phyloP scores from a whole-genome alignment of 2,113 vertebrate species.

The Rafetus swinhoei region DNA sequence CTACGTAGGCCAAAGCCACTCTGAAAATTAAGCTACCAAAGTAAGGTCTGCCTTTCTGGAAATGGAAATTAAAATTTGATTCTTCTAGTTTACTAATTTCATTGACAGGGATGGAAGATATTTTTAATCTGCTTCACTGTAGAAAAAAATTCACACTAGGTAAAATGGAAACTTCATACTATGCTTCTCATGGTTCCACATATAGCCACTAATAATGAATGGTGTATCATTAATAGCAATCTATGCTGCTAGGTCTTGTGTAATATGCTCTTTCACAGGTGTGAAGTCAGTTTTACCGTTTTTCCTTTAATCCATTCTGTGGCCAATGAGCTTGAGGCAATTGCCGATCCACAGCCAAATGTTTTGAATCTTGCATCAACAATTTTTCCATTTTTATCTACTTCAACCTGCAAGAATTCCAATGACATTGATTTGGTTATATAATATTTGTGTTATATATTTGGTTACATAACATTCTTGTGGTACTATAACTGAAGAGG shows the following conservation, averaged over 20 bases:
- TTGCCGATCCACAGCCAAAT: conserved; percentile 94
- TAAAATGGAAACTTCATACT: not conserved
- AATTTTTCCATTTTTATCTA: conserved; percentile 89
- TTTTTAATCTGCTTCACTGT: not conserved
- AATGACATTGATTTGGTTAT: fast-evolving
- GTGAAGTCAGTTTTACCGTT: conserved; percentile 82
- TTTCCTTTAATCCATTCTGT: conserved; percentile 98
- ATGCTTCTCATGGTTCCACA: fast-evolving
- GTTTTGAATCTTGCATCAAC: conserved; percentile 94
- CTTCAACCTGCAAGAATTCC: conserved; percentile 81
- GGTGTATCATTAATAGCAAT: not conserved
- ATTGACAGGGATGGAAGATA: fast-evolving
- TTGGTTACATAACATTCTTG: not conserved
- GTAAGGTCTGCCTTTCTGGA: not conserved
- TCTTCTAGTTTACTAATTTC: too few relatives aligned
- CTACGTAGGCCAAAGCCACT: not conserved
- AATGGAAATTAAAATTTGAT: not conserved
- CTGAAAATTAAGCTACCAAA: not conserved
- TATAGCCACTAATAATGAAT: fast-evolving
- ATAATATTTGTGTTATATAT: not conserved
- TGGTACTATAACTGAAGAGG: not conserved
- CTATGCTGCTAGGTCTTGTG: not conserved
- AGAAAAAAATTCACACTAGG: not conserved
- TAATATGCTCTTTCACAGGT: not conserved
- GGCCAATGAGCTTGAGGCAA: conserved; percentile 92